These are phyloP conservation scores for Aplodontia rufa DNA, from an alignment of 2,113 vertebrate genomes.

Conservation along the genomic window DNA sequence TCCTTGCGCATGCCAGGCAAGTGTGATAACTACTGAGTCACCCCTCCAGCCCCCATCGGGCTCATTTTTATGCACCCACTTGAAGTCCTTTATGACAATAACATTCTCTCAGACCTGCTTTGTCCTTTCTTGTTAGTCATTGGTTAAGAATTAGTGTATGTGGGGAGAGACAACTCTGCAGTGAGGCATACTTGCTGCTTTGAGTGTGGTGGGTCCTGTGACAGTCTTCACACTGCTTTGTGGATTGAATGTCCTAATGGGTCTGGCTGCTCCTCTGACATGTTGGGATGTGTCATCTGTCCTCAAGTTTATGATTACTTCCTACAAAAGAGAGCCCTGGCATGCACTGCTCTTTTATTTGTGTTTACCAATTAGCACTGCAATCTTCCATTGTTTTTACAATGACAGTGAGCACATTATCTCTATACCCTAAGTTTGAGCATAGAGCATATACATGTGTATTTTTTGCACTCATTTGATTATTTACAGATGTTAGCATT, in stretches of 20 bases:
- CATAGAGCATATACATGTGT: background rate
- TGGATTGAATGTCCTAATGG: background rate
- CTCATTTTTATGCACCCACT: rapidly evolving
- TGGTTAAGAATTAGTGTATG: background rate
- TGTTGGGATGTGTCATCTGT: background rate
- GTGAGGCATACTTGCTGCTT: background rate
- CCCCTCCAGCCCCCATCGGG: no score
- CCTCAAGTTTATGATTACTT: background rate
- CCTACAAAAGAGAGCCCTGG: background rate
- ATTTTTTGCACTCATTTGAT: background rate
- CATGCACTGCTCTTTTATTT: background rate
- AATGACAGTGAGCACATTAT: background rate
- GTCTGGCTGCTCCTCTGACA: background rate
- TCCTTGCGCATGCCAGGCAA: no score
- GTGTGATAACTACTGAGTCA: no score
- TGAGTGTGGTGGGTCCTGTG: no score
- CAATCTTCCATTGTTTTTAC: background rate
- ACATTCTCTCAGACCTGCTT: background rate
- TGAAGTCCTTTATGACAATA: background rate
- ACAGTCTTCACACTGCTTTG: rapidly evolving
- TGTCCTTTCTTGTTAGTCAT: background rate
- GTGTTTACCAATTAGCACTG: background rate
- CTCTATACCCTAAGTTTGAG: background rate
- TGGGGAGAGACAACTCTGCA: background rate
- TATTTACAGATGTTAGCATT: background rate